Evolutionary conservation across 1,140 invertebrate genomes (phyloP).

Genomic region (Trachymyrmex cornetzi): DNA sequence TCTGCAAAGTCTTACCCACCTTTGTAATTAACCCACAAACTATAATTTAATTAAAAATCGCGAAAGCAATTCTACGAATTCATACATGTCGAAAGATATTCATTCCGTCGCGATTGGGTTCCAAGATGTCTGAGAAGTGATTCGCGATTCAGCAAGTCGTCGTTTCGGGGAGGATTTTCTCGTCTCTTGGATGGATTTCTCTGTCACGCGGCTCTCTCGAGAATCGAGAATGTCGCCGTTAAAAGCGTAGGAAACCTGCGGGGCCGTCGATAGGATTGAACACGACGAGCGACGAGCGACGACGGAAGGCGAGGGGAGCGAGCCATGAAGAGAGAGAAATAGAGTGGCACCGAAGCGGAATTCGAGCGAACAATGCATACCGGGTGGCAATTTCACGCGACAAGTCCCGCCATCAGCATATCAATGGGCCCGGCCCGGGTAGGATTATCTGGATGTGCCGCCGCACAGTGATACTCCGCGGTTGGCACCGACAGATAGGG

Average conservation of each 20-base stretch:
- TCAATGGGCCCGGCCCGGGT: conserved; percentile 83
- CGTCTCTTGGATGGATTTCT: background rate
- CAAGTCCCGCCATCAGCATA: conserved; percentile 87
- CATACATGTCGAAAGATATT: background rate
- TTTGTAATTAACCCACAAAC: background rate
- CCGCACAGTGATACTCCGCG: conserved; percentile 85
- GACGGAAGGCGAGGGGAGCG: conserved; percentile 68
- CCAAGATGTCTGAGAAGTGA: background rate
- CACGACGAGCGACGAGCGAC: conserved; percentile 60
- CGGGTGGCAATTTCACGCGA: conserved; percentile 87
- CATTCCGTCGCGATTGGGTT: background rate
- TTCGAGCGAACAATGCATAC: conserved; percentile 84
- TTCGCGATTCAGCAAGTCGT: background rate
- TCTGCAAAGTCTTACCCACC: background rate
- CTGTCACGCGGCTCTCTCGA: background rate
- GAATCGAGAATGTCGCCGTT: conserved; percentile 55
- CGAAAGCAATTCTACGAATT: background rate
- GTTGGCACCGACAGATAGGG: conserved; percentile 86
- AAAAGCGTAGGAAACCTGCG: conserved; percentile 77
- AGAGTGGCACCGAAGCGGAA: conserved; percentile 78
- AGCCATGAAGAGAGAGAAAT: conserved; percentile 69
- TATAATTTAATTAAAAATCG: conserved; percentile 10
- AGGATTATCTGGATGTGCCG: conserved; percentile 86
- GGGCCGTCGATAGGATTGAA: conserved; percentile 80
- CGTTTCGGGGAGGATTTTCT: background rate